A percentile compares a stretch with the other conserved stretches of the same genome.
Evolutionary conservation across 1,140 invertebrate species (phyloP).

Genomic region (Drosophila persimilis): DNA sequence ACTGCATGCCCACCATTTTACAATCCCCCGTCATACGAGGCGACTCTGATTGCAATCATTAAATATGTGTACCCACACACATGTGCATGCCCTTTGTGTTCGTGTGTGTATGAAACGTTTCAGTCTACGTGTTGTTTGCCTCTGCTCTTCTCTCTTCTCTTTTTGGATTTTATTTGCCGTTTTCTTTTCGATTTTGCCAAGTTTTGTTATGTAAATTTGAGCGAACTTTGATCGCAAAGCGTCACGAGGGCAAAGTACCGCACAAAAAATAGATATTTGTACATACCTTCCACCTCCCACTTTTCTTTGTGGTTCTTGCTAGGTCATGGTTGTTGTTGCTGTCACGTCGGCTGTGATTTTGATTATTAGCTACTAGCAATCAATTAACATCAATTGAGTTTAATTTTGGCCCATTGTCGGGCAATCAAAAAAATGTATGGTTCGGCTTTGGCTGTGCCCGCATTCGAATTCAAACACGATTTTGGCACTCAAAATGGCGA

Average conservation of each 20-base stretch:
- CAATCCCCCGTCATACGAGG: too few relatives aligned
- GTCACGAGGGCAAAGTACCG: conserved; percentile 49
- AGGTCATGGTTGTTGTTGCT: conserved; percentile 48
- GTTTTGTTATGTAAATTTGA: conserved; percentile 48
- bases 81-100: too few relatives aligned
- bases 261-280: not conserved
- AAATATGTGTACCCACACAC: too few relatives aligned
- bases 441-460: conserved; percentile 1
- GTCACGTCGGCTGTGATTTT: conserved; percentile 24
- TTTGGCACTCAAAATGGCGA: conserved; percentile 38
- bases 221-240: conserved; percentile 41
- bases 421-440: conserved; percentile 32
- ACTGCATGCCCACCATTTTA: too few relatives aligned
- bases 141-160: not conserved
- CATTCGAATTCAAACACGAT: conserved; percentile 32
- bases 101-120: too few relatives aligned
- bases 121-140: not conserved
- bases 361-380: conserved; percentile 31
- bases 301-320: conserved; percentile 34
- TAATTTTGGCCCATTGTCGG: conserved; percentile 45
- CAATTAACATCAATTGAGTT: conserved; percentile 64
- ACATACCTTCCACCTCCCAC: conserved; percentile 1
- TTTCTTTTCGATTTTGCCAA: conserved; percentile 7
- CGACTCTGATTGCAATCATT: too few relatives aligned
- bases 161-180: not conserved